phyloP scores from a whole-genome alignment of 2,888 invertebrate genomes.

The Colletes collaris region DNA sequence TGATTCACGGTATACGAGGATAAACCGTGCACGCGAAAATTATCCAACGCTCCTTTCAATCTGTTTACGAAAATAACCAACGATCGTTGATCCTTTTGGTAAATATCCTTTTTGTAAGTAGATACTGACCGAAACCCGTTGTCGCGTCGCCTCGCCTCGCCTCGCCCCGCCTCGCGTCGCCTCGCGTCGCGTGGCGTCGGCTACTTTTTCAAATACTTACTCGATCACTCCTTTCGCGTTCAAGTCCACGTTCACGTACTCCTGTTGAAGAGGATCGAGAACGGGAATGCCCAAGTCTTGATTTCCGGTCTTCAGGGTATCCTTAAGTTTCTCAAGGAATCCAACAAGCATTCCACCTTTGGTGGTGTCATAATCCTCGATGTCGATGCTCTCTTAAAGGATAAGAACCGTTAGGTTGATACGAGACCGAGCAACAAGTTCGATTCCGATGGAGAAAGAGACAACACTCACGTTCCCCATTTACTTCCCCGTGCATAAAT shows the following conservation, averaged over 20 bases:
- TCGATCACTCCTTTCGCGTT: conserved; percentile 9
- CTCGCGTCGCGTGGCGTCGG: too few relatives aligned
- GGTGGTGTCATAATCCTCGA: too few relatives aligned
- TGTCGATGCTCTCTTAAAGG: not conserved
- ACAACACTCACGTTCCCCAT: conserved; percentile 1
- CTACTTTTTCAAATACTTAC: conserved; percentile 36
- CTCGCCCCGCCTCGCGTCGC: too few relatives aligned
- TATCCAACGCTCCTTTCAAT: conserved; percentile 18
- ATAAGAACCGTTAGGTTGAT: not conserved
- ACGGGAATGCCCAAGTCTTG: conserved; percentile 64
- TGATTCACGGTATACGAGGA: conserved; percentile 54
- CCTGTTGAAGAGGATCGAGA: conserved; percentile 67
- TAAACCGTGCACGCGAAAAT: conserved; percentile 44
- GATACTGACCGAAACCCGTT: too few relatives aligned
- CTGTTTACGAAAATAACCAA: conserved; percentile 1
- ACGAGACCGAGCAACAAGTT: not conserved
- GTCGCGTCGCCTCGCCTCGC: too few relatives aligned
- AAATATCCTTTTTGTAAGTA: too few relatives aligned
- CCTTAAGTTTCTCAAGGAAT: conserved; percentile 60
- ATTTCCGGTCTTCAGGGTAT: conserved; percentile 60
- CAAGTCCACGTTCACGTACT: conserved; percentile 24
- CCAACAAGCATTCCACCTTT: conserved; percentile 30
- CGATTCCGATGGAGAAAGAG: not conserved
- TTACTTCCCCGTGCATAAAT: rapidly evolving
- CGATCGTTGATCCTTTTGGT: not conserved